These are phyloP conservation scores for Betta splendens DNA, from an alignment of 2,797 vertebrate genomes.

Conservation along the genomic window DNA sequence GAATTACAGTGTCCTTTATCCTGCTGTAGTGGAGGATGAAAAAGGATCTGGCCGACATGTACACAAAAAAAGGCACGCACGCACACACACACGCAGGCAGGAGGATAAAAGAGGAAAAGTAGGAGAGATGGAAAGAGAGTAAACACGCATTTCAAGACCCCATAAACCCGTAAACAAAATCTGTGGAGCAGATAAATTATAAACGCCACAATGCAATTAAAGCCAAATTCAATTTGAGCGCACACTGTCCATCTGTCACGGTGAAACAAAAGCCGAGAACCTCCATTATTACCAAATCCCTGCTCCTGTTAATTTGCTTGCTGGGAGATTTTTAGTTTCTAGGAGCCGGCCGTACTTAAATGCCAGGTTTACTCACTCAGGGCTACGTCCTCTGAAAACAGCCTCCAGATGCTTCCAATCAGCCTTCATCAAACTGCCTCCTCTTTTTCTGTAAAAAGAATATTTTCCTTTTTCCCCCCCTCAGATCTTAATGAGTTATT, in stretches of 20 bases:
- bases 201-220: constrained; percentile 99
- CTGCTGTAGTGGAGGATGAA: constrained; percentile 80
- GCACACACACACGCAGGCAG: neutral
- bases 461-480: constrained; percentile 20
- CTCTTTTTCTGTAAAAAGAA: constrained; percentile 49
- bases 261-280: constrained; percentile 96
- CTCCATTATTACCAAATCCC: constrained; percentile 97
- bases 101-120: constrained; percentile 13
- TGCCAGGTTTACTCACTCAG: constrained; percentile 88
- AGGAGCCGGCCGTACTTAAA: constrained; percentile 87
- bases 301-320: constrained; percentile 97
- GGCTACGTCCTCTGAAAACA: constrained; percentile 90
- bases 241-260: constrained; percentile 99
- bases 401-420: constrained; percentile 96
- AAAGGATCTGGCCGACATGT: constrained; percentile 69
- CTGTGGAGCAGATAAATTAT: constrained; percentile 99
- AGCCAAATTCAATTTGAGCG: constrained; percentile 99
- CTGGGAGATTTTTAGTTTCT: constrained; percentile 95
- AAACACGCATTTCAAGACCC: constrained; percentile 91
- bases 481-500: constrained; percentile 65
- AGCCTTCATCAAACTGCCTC: constrained; percentile 89
- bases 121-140: constrained; percentile 54
- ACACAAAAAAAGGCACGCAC: constrained; percentile 31
- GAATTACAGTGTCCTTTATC: constrained; percentile 93
- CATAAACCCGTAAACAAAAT: constrained; percentile 99